Evolutionary conservation across 2,888 invertebrate genomes (phyloP), one percentile per base, ranked within the genome.

Genomic region (Dynastes grantii): DNA sequence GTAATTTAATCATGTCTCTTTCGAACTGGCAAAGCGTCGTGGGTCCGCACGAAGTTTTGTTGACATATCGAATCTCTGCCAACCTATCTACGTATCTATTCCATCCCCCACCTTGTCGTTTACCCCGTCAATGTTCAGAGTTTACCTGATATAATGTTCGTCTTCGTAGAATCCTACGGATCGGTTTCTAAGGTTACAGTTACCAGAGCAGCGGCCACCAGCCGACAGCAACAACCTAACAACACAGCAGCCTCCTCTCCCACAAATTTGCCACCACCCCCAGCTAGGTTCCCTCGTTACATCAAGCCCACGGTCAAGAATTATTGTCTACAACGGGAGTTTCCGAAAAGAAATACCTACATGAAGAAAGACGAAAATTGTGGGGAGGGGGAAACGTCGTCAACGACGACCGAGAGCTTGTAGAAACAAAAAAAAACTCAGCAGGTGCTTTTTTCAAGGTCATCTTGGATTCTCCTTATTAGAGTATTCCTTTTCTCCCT

Each of bases 131-230:
- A 45, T 11, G 8, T 45, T 11, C 45, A 11, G 11, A 11, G 8
- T 8, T 45, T 45, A 45, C 45, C 45, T 45, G 11, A 11, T 45
- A 8, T 45, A 45, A 45, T 45, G 11, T 45, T 11, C 45, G 11
- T 45, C 11, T 45, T 45, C 45, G 11, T 45, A 1, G 45, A 11
- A 8, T 9, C 8, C 45, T 0, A 45, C 45, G 11, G 11, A 45
- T 58, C 55, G 55, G 70, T 70, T 70, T 70, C 70, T 70, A 70
- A 51, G 70, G 70, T 70, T 70, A 70, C 70, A 29, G 70, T 70
- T 49, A 70, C 70, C 70, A 70, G 13, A 70, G 70, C 70, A 70
- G 55, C 55, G 22, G 8, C 22, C 16, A 16, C 16, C 70, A 70
- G 27, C 55, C 22, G 22, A 16, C 16, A 58, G 16, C 55, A 45